These are phyloP conservation scores for Crotalus helleri DNA, from an alignment of 2,113 vertebrate species.

Conservation along the genomic window DNA sequence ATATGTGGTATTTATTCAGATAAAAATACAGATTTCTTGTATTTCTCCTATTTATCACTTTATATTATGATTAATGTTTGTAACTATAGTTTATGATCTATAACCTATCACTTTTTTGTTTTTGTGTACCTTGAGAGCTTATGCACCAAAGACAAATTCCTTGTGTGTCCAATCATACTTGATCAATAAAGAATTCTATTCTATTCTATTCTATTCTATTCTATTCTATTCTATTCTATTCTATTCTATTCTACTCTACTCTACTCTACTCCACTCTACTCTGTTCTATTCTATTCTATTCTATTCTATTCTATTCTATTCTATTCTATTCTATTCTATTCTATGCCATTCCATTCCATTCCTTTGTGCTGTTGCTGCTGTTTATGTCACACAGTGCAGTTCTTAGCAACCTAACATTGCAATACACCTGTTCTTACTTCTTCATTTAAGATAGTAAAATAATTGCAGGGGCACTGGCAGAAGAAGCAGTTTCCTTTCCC, in stretches of 20 bases:
- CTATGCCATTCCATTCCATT: no score
- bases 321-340: no score
- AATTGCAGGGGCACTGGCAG: not conserved
- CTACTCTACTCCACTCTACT: no score
- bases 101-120: not conserved
- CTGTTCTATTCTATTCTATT: no score
- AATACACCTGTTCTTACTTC: not conserved
- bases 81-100: not conserved
- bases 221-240: no score
- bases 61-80: not conserved
- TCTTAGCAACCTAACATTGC: not conserved
- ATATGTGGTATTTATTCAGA: not conserved
- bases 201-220: no score
- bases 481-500: not conserved
- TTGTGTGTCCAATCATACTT: not conserved
- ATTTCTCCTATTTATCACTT: not conserved
- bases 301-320: no score
- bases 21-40: not conserved
- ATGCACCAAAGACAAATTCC: not conserved
- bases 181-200: not conserved
- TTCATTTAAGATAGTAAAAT: not conserved
- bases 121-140: not conserved
- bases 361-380: no score
- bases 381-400: not conserved
- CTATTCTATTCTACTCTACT: not conserved